A percentile compares a stretch with the other conserved stretches of the same genome.
Evolutionary conservation across 2,888 invertebrate species (phyloP).

Genomic region (Gibbula magus): DNA sequence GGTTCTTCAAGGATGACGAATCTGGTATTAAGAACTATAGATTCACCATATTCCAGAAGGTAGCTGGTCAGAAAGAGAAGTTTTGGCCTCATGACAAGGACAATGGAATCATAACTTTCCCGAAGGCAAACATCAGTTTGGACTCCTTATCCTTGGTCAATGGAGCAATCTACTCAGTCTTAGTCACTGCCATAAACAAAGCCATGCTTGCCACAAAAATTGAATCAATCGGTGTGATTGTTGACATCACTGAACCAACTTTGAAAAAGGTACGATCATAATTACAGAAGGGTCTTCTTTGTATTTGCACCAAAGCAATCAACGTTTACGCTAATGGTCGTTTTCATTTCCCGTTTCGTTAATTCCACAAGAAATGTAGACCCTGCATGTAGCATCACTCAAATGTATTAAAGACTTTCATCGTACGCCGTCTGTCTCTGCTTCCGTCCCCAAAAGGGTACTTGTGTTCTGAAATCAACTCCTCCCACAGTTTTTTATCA

Average conservation of each 20-base stretch:
- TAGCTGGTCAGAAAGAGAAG: conserved; percentile 44
- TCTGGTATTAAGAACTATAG: conserved; percentile 53
- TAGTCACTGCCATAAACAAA: conserved; percentile 54
- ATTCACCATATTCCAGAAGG: conserved; percentile 42
- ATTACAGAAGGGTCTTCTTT: no score
- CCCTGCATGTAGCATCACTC: no score
- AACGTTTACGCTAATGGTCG: no score
- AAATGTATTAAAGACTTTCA: no score
- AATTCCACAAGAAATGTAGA: no score
- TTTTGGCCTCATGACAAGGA: conserved; percentile 42
- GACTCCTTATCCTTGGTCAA: conserved; percentile 36
- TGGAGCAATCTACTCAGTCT: conserved; percentile 51
- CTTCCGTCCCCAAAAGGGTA: no score
- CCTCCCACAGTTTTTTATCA: no score
- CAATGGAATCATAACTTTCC: conserved; percentile 23
- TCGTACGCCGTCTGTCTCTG: no score
- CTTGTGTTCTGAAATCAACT: no score
- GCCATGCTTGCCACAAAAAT: conserved; percentile 49
- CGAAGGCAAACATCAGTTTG: conserved; percentile 16
- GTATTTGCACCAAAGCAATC: no score
- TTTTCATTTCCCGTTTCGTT: no score
- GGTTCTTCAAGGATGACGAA: conserved; percentile 52
- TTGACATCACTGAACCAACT: conserved; percentile 55
- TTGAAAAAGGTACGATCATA: conserved; percentile 43
- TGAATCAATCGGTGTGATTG: conserved; percentile 51